Percentiles rank a stretch among this genome's conserved stretches.
These are phyloP conservation scores for Frankliniella fusca DNA, from an alignment of 2,888 invertebrate species.

Conservation along the genomic window DNA sequence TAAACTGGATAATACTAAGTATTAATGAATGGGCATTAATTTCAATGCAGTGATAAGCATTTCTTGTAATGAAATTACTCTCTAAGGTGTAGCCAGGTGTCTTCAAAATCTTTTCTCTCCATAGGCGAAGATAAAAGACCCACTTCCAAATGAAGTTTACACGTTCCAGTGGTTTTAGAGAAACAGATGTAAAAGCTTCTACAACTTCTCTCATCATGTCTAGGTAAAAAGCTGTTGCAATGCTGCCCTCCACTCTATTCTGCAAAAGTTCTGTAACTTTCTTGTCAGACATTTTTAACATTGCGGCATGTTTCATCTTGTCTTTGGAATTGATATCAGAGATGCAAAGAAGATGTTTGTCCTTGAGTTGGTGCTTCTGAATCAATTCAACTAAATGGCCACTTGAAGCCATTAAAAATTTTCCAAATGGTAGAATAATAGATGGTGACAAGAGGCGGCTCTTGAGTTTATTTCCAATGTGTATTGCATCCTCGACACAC, in stretches of 20 bases:
- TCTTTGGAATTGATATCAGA: slow-evolving; percentile 35
- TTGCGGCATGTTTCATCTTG: slow-evolving; percentile 41
- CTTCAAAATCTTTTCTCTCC: slow-evolving; percentile 38
- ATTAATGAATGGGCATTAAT: slow-evolving; percentile 37
- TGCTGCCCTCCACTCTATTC: slow-evolving; percentile 38
- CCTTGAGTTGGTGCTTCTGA: slow-evolving; percentile 13
- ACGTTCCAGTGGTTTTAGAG: slow-evolving; percentile 35
- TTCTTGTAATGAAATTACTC: slow-evolving; percentile 39
- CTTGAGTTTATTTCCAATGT: slow-evolving; percentile 38
- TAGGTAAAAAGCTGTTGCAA: slow-evolving; percentile 40
- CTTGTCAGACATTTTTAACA: slow-evolving; percentile 39
- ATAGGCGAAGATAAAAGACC: slow-evolving; percentile 38
- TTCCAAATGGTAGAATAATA: slow-evolving; percentile 35
- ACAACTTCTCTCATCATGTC: slow-evolving; percentile 38
- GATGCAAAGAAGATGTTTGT: not conserved
- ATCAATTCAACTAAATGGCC: not conserved
- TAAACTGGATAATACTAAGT: slow-evolving; percentile 31
- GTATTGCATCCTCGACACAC: slow-evolving; percentile 34
- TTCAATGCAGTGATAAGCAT: slow-evolving; percentile 38
- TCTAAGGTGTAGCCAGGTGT: slow-evolving; percentile 37
- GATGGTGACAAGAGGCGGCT: slow-evolving; percentile 36
- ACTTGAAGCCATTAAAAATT: not conserved
- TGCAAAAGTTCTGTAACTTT: slow-evolving; percentile 37
- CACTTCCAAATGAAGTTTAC: slow-evolving; percentile 39
- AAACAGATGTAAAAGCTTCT: slow-evolving; percentile 35